Percentiles rank a stretch among this genome's conserved stretches.
phyloP scores from a whole-genome alignment of 2,888 invertebrate genomes.

The Arrhopalites spinosus region DNA sequence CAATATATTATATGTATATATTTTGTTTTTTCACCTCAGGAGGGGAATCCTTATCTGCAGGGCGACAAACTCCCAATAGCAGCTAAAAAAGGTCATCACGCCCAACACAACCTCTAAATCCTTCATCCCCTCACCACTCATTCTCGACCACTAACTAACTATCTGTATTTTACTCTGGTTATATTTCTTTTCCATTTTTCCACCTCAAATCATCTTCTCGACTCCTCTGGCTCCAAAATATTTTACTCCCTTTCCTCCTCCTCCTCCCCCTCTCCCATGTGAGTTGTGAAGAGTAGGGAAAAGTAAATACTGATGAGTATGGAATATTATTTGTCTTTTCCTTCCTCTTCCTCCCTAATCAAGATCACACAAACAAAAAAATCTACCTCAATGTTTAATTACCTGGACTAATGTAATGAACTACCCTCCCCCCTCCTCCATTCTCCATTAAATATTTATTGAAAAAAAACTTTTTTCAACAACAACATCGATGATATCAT shows the following conservation, averaged over 20 bases:
- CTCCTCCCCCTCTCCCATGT: not conserved
- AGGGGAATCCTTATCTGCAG: conserved; percentile 78
- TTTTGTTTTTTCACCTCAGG: conserved; percentile 63
- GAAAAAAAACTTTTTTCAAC: too few relatives aligned
- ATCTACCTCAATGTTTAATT: not conserved
- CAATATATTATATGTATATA: too few relatives aligned
- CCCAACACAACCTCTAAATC: conserved; percentile 29
- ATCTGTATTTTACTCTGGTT: not conserved
- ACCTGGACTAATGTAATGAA: not conserved
- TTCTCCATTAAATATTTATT: too few relatives aligned
- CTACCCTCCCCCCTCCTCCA: too few relatives aligned
- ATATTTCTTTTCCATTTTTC: not conserved
- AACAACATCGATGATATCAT: too few relatives aligned
- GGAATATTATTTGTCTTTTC: too few relatives aligned
- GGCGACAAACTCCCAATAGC: conserved; percentile 89
- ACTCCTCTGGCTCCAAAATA: not conserved
- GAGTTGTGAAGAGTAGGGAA: too few relatives aligned
- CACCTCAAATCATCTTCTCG: not conserved
- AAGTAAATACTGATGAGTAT: too few relatives aligned
- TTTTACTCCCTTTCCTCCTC: not conserved
- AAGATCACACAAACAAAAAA: not conserved
- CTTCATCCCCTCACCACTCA: not conserved
- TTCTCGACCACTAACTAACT: not conserved
- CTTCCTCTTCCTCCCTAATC: too few relatives aligned
- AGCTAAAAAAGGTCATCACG: conserved; percentile 87